Evolutionary conservation across 2,888 invertebrate species (phyloP), one percentile per base, ranked within the genome.

Genomic region (Homarus gammarus): DNA sequence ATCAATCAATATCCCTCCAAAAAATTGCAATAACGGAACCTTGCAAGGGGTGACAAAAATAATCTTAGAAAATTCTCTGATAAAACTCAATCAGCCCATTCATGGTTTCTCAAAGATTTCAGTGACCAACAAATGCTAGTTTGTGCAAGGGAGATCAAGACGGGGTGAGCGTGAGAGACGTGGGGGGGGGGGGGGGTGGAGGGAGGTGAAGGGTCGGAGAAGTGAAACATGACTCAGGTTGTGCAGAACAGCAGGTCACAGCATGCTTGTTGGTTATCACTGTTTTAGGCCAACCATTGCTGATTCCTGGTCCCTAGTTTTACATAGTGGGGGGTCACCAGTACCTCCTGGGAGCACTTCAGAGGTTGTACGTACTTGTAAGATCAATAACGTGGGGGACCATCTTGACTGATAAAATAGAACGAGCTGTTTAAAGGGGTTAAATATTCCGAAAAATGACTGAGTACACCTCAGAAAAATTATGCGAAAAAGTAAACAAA

Each of bases 251-350:
- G 72, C 72, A 72, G 75, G 75, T 44, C 75, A 44, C 12, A 27
- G 44, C 40, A 75, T 75, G 75, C 75, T 44, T 75, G 49, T 49
- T n/a, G 33, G 40, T 75, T 44, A 44, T 44, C 40, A 44, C 75
- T 44, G 12, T 33, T 27, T 49, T 44, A 18, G 22, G n/a, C 27
- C 49, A 75, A 40, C 75, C 75, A 75, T n/a, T 75, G 44, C 75
- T 75, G 75, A 75, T 75, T 75, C 75, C 75, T 75, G 75, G 40
- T 44, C n/a, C 27, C 18, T 15, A 36, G n/a, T n/a, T n/a, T n/a
- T n/a, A n/a, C n/a, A n/a, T n/a, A n/a, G n/a, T n/a, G n/a, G n/a
- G n/a, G n/a, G n/a, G n/a, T n/a, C n/a, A n/a, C n/a, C n/a, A n/a
- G n/a, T n/a, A n/a, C n/a, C n/a, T n/a, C n/a, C n/a, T n/a, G n/a